Percentiles rank a stretch among this genome's conserved stretches.
Evolutionary conservation across 2,888 invertebrate species (phyloP).

Genomic region (Habrosyne pyritoides): DNA sequence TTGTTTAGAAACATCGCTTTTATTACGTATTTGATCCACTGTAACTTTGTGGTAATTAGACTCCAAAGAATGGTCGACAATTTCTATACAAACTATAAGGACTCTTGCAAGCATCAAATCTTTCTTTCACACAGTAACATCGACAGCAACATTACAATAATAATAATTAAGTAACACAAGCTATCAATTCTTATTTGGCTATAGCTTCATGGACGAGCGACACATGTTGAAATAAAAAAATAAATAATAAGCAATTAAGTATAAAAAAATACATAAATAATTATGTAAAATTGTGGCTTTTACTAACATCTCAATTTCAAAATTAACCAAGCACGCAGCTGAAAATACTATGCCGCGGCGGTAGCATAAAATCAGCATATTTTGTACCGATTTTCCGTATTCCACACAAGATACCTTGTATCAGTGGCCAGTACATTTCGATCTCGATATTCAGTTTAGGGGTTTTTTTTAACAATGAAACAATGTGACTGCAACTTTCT

Average conservation of each 20-base stretch:
- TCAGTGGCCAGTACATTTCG: no score
- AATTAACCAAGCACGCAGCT: no score
- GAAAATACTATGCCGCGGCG: no score
- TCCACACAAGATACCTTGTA: no score
- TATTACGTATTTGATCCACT: background rate
- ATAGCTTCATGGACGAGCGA: slow-evolving; percentile 36
- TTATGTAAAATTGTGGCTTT: background rate
- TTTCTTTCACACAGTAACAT: slow-evolving; percentile 15
- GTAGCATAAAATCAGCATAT: no score
- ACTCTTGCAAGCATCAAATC: slow-evolving; percentile 11
- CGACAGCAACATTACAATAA: slow-evolving; percentile 29
- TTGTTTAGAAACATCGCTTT: background rate
- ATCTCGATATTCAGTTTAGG: no score
- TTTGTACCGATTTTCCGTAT: no score
- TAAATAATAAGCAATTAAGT: background rate
- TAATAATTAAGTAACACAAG: slow-evolving; percentile 36
- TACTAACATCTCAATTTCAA: background rate
- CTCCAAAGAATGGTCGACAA: background rate
- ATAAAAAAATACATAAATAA: background rate
- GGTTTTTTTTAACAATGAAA: no score
- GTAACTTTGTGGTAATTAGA: background rate
- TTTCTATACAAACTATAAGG: background rate
- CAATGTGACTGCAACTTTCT: no score
- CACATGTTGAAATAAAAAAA: background rate
- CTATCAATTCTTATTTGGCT: slow-evolving; percentile 31